These are phyloP conservation scores for Agrochola lychnidis DNA, from an alignment of 2,888 invertebrate species.

Conservation along the genomic window DNA sequence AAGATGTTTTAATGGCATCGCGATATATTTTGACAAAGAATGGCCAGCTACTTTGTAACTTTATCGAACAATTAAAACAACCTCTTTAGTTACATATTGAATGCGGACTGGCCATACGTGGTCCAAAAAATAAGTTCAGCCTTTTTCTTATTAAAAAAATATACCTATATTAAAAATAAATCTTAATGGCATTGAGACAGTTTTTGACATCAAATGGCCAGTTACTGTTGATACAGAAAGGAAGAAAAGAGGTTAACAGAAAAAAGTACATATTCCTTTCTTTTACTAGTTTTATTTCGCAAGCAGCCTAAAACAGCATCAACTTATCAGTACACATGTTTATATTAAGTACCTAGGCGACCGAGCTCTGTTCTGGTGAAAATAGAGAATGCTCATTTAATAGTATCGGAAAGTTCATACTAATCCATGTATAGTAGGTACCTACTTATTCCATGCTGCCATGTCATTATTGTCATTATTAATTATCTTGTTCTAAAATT, in stretches of 20 bases:
- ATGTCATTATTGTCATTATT: no score
- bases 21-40: neutral
- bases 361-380: no score
- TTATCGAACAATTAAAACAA: neutral
- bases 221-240: neutral
- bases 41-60: neutral
- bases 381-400: no score
- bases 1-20: no score
- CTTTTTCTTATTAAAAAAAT: neutral
- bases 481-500: no score
- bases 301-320: neutral
- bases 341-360: neutral
- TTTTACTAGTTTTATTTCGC: neutral
- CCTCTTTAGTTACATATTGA: neutral
- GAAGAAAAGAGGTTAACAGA: neutral
- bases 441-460: no score
- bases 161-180: neutral
- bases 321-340: neutral
- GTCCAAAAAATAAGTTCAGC: neutral
- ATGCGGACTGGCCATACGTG: neutral
- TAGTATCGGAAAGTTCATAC: no score
- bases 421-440: no score
- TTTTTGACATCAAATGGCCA: constrained; percentile 14
- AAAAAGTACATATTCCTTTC: neutral
- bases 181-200: neutral